phyloP scores from a whole-genome alignment of 1,140 invertebrate genomes.

The Pachyrhynchus sulphureomaculatus region DNA sequence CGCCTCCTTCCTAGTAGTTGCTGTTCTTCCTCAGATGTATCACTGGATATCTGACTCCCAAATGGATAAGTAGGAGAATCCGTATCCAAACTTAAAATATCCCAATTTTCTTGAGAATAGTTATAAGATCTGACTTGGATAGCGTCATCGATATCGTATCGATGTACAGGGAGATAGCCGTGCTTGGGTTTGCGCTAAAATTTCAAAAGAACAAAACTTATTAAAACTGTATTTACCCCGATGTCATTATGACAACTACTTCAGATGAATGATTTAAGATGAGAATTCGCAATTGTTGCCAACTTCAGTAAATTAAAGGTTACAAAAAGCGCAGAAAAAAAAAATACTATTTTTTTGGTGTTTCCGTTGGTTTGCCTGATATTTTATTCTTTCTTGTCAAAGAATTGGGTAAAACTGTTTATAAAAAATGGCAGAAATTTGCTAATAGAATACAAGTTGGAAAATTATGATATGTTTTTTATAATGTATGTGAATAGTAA shows the following conservation, averaged over 20 bases:
- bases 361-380: no score
- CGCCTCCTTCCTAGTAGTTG: constrained; percentile 1
- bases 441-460: no score
- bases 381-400: no score
- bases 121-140: constrained; percentile 9
- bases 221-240: not conserved
- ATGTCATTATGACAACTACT: not conserved
- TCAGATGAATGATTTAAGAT: not conserved
- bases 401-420: no score
- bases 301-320: no score
- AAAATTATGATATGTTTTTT: no score
- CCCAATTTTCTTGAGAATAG: constrained; percentile 11
- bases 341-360: no score
- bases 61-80: constrained; percentile 22
- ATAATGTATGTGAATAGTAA: no score
- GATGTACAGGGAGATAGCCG: constrained; percentile 9
- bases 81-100: not conserved
- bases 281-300: no score
- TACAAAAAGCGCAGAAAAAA: no score
- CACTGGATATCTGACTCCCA: constrained; percentile 1
- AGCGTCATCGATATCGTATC: constrained; percentile 3
- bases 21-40: constrained; percentile 12
- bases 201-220: constrained; percentile 7
- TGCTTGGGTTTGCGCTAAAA: constrained; percentile 21
- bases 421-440: no score